Evolutionary conservation across 1,140 invertebrate genomes (phyloP).

Genomic region (Bilobella aurantiaca): DNA sequence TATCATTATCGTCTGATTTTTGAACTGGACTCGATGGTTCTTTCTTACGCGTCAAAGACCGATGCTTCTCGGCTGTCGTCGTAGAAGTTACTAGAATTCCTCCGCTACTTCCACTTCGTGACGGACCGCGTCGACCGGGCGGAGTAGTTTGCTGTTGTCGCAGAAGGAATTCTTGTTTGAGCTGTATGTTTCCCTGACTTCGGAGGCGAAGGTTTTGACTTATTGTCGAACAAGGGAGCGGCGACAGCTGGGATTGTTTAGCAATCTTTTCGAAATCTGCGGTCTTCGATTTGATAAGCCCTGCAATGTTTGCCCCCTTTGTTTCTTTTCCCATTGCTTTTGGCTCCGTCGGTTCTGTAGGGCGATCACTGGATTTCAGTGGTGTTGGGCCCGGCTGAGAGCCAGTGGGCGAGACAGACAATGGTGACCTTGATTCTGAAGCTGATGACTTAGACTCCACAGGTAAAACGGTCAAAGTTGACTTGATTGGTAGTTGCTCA

Average conservation of each 20-base stretch:
- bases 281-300: slow-evolving; percentile 34
- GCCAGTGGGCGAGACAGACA: too few species aligned
- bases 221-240: slow-evolving; percentile 10
- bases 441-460: background rate
- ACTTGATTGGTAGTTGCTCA: background rate
- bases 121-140: background rate
- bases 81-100: background rate
- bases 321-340: slow-evolving; percentile 31
- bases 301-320: slow-evolving; percentile 28
- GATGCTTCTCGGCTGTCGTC: background rate
- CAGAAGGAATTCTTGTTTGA: slow-evolving; percentile 27
- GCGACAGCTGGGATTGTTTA: background rate
- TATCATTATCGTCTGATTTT: too few species aligned
- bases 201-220: slow-evolving; percentile 24
- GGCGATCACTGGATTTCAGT: background rate
- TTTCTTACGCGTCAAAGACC: background rate
- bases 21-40: too few species aligned
- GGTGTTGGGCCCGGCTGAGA: background rate
- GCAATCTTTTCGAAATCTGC: slow-evolving; percentile 34
- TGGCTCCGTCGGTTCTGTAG: slow-evolving; percentile 9
- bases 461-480: background rate
- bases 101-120: too few species aligned
- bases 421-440: background rate
- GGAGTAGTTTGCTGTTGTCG: slow-evolving; percentile 12
- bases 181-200: slow-evolving; percentile 26